These are phyloP conservation scores for Tragopan temminckii DNA, from an alignment of 2,797 vertebrate genomes.

Conservation along the genomic window DNA sequence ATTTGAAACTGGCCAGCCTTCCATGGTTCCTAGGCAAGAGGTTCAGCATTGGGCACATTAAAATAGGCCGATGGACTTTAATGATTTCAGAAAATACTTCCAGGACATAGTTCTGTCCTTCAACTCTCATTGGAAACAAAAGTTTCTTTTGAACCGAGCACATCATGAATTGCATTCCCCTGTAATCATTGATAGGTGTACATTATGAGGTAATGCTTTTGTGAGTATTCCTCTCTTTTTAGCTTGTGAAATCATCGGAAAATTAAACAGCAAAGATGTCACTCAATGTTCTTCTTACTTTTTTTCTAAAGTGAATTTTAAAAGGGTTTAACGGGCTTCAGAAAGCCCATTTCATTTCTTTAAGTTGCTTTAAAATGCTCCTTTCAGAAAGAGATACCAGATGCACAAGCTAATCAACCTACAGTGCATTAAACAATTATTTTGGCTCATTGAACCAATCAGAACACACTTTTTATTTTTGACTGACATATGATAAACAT, in stretches of 20 bases:
- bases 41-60: neutral
- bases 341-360: conserved; percentile 29
- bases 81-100: neutral
- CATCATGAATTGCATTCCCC: neutral
- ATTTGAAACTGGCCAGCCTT: neutral
- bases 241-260: neutral
- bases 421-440: conserved; percentile 80
- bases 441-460: conserved; percentile 79
- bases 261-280: neutral
- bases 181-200: neutral
- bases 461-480: conserved; percentile 74
- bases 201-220: neutral
- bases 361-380: conserved; percentile 46
- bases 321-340: neutral
- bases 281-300: neutral
- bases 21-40: conserved; percentile 22
- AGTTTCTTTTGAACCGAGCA: neutral
- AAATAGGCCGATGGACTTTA: neutral
- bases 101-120: neutral
- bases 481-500: conserved; percentile 77
- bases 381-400: conserved; percentile 68
- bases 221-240: neutral
- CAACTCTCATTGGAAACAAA: neutral
- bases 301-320: neutral
- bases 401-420: conserved; percentile 75